phyloP scores from a whole-genome alignment of 2,888 invertebrate species.

The Eulithis prunata region DNA sequence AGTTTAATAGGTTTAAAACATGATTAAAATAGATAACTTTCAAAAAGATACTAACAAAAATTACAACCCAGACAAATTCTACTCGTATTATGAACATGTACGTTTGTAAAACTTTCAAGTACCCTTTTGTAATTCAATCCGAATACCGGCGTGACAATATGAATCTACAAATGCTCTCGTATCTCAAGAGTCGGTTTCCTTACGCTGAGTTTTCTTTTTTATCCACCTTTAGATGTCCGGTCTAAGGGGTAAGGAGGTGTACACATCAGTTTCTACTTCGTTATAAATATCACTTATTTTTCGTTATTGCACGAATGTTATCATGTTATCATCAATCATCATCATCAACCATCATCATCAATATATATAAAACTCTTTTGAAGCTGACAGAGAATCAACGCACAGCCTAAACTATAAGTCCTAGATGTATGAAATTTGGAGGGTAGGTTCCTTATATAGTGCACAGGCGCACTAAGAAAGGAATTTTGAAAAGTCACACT shows the following conservation, averaged over 20 bases:
- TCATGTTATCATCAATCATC: too few species aligned
- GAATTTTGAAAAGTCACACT: too few species aligned
- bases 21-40: too few species aligned
- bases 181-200: conserved; percentile 47
- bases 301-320: background rate
- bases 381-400: too few species aligned
- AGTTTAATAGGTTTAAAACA: too few species aligned
- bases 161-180: conserved; percentile 47
- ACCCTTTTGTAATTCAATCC: conserved; percentile 41
- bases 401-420: too few species aligned
- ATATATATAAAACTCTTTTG: too few species aligned
- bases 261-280: conserved; percentile 4
- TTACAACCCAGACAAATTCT: background rate
- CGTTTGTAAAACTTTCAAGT: conserved; percentile 18
- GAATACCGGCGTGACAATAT: conserved; percentile 43
- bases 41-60: too few species aligned
- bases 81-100: conserved; percentile 10
- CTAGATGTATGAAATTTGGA: too few species aligned
- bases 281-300: background rate
- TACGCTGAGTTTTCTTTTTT: conserved; percentile 45
- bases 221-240: conserved; percentile 40
- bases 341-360: too few species aligned
- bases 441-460: too few species aligned
- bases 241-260: conserved; percentile 29
- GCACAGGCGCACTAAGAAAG: too few species aligned